These are phyloP conservation scores for Smittia aterrima DNA, from an alignment of 2,888 invertebrate species.

Conservation along the genomic window DNA sequence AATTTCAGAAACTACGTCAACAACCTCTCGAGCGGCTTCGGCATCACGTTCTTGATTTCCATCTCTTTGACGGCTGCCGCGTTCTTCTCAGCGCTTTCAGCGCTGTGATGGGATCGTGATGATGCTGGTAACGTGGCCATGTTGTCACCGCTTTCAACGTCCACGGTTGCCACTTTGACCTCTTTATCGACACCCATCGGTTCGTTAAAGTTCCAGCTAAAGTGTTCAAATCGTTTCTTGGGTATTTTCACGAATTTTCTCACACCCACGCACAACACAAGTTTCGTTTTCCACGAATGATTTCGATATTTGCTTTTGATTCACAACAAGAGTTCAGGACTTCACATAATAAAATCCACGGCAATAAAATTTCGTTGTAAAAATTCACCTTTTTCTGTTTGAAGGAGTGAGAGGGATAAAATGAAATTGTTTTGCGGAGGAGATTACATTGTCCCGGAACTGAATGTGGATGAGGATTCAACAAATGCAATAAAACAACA, in stretches of 20 bases:
- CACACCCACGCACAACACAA: conserved; percentile 1
- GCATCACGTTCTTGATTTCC: conserved; percentile 81
- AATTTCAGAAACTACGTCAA: conserved; percentile 43
- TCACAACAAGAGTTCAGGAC: neutral
- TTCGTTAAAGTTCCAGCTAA: conserved; percentile 41
- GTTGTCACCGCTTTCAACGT: conserved; percentile 82
- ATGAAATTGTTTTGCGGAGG: too few relatives aligned
- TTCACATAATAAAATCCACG: too few relatives aligned
- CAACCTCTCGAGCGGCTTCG: conserved; percentile 82
- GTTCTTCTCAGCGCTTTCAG: conserved; percentile 75
- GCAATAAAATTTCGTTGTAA: too few relatives aligned
- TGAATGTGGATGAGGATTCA: neutral
- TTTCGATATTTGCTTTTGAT: neutral
- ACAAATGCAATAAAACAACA: neutral
- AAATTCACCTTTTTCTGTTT: too few relatives aligned
- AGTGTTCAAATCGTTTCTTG: conserved; percentile 27
- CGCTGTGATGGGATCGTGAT: conserved; percentile 69
- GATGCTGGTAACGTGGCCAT: conserved; percentile 87
- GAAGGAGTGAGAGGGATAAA: too few relatives aligned
- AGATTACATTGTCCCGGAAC: too few relatives aligned
- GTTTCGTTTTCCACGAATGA: neutral
- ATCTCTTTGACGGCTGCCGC: conserved; percentile 82
- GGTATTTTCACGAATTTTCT: conserved; percentile 38
- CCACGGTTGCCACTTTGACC: conserved; percentile 86
- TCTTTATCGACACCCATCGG: conserved; percentile 68